These are phyloP conservation scores for Turdus rufiventris DNA, from an alignment of 2,113 vertebrate genomes.

Conservation along the genomic window DNA sequence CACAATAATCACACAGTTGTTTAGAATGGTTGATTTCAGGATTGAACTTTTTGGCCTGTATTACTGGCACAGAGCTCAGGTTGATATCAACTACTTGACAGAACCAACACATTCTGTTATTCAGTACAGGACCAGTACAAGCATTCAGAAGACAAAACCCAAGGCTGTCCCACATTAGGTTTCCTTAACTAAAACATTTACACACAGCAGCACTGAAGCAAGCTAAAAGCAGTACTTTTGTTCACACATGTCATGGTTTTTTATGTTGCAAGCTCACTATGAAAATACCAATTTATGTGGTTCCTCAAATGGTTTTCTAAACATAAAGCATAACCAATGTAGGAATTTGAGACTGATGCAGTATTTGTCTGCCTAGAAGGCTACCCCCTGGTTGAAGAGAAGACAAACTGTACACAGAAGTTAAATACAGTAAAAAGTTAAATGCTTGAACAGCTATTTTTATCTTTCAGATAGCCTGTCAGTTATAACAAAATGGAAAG, in stretches of 20 bases:
- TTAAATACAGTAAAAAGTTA: background rate
- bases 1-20: background rate
- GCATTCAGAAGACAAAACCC: background rate
- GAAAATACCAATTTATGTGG: background rate
- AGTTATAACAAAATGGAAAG: background rate
- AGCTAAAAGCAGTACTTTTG: background rate
- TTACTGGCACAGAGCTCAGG: background rate
- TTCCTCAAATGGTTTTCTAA: background rate
- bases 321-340: background rate
- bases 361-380: background rate
- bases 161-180: background rate
- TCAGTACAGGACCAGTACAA: background rate
- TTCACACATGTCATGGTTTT: background rate
- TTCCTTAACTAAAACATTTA: background rate
- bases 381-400: background rate
- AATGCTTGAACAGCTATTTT: background rate
- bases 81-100: background rate
- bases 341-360: background rate
- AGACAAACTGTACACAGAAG: background rate
- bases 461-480: background rate
- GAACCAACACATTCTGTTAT: background rate
- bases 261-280: background rate
- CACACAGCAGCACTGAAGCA: background rate
- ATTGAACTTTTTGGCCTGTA: background rate
- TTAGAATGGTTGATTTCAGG: background rate